Conservation (phyloP, 1,140 invertebrate genomes). For the Apis florea region DNA sequence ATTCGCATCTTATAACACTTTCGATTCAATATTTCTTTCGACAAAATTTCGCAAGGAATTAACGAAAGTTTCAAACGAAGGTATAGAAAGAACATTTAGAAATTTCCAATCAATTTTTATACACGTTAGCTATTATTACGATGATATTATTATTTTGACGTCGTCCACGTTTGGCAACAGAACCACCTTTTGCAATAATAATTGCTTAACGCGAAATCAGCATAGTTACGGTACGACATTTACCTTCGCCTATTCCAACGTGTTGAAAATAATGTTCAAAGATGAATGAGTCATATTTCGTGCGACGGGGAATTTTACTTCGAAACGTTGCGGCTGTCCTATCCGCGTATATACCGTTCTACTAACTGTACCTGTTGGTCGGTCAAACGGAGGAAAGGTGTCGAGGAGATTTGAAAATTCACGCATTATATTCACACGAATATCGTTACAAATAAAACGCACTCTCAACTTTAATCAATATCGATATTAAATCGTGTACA, state of each 20-base stretch:
- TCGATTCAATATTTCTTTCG: too few relatives aligned
- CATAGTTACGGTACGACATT: slow-evolving; percentile 11
- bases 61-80: too few relatives aligned
- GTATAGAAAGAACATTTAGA: neutral
- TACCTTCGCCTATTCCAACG: slow-evolving; percentile 53
- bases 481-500: too few relatives aligned
- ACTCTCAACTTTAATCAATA: too few relatives aligned
- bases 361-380: too few relatives aligned
- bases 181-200: slow-evolving; percentile 37
- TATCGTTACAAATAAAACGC: too few relatives aligned
- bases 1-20: too few relatives aligned
- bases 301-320: slow-evolving; percentile 37
- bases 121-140: neutral
- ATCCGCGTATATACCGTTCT: too few relatives aligned
- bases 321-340: neutral
- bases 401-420: too few relatives aligned
- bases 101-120: neutral
- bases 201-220: slow-evolving; percentile 37
- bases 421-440: too few relatives aligned
- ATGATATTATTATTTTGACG: neutral
- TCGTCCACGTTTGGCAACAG: slow-evolving; percentile 13
- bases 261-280: slow-evolving; percentile 53
- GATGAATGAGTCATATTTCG: slow-evolving; percentile 41
- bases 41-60: too few relatives aligned
- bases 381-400: too few relatives aligned